phyloP scores from a whole-genome alignment of 2,797 vertebrate genomes.

The Neosilurus mollespiculum region DNA sequence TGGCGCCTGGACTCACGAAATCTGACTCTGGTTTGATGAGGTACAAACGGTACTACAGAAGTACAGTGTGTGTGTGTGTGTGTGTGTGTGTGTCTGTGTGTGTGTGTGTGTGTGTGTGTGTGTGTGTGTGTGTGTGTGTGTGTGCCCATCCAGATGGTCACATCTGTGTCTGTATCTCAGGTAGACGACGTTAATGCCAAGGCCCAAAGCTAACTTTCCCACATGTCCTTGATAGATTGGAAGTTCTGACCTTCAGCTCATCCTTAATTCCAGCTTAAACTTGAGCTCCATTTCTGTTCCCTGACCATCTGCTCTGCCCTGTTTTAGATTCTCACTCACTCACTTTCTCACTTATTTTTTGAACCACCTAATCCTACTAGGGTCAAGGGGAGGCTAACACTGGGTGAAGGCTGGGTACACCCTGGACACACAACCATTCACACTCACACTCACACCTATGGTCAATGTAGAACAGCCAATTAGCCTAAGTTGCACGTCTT shows the following conservation, averaged over 20 bases:
- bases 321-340: background rate
- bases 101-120: constrained; percentile 9
- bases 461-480: no score
- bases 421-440: no score
- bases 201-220: constrained; percentile 40
- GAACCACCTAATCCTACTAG: no score
- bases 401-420: no score
- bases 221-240: constrained; percentile 57
- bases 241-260: background rate
- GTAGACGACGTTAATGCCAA: constrained; percentile 58
- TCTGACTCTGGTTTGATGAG: constrained; percentile 38
- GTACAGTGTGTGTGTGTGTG: constrained; percentile 38
- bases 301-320: constrained; percentile 48
- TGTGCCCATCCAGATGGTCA: constrained; percentile 38
- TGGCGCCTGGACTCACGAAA: constrained; percentile 50
- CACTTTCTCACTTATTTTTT: no score
- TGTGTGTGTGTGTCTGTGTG: constrained; percentile 1
- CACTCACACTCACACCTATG: no score
- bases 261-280: constrained; percentile 34
- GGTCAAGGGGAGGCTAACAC: no score
- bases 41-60: constrained; percentile 47
- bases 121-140: constrained; percentile 1
- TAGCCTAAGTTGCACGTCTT: no score
- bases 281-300: constrained; percentile 39
- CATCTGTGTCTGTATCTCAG: constrained; percentile 54